phyloP scores from a whole-genome alignment of 2,888 invertebrate species.

The Anarsia innoxiella region DNA sequence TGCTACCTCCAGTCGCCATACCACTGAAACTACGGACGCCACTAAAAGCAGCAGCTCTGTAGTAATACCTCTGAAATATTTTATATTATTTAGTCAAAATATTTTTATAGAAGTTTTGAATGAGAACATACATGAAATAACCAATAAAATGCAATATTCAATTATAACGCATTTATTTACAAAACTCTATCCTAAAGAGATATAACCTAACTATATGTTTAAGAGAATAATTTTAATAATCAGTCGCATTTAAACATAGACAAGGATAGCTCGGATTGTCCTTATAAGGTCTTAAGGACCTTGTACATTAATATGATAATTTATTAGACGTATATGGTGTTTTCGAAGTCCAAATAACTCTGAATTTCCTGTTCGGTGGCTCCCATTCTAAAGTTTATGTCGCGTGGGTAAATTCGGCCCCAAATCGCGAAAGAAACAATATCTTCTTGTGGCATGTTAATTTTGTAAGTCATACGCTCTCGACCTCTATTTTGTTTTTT shows the following conservation, averaged over 20 bases:
- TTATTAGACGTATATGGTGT: conserved; percentile 42
- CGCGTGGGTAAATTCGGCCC: conserved; percentile 63
- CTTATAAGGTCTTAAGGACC: too few species aligned
- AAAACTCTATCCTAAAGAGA: not conserved
- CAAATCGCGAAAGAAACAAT: conserved; percentile 65
- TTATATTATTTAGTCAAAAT: too few species aligned
- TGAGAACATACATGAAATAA: not conserved
- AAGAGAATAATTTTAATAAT: too few species aligned
- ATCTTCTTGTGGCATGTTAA: conserved; percentile 48
- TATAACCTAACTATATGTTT: too few species aligned
- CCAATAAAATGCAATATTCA: not conserved
- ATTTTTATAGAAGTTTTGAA: not conserved
- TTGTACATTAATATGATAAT: too few species aligned
- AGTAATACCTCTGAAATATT: conserved; percentile 56
- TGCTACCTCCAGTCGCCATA: conserved; percentile 58
- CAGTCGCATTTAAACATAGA: too few species aligned
- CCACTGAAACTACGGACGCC: conserved; percentile 68
- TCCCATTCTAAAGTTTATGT: conserved; percentile 44
- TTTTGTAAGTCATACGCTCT: conserved; percentile 32
- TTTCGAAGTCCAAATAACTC: conserved; percentile 37
- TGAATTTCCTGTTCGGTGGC: conserved; percentile 35
- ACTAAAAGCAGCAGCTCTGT: conserved; percentile 66
- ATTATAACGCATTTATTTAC: not conserved
- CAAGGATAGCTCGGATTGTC: too few species aligned
- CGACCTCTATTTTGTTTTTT: conserved; percentile 15